These are phyloP conservation scores for Bolinopsis microptera DNA, from an alignment of 37 sponge, comb jelly and placozoan genomes.

Conservation along the genomic window DNA sequence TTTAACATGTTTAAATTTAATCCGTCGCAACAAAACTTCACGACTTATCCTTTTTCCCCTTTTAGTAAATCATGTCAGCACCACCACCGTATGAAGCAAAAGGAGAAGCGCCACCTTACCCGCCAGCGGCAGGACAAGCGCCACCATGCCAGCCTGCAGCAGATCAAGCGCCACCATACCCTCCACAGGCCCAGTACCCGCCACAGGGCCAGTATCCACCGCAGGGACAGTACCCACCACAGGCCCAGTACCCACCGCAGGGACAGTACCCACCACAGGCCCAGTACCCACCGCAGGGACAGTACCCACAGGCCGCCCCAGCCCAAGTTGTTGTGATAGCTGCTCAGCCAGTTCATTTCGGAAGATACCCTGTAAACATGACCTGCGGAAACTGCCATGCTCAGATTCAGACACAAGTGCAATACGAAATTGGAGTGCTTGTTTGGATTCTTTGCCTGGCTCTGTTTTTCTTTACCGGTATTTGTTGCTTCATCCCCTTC, in stretches of 20 bases:
- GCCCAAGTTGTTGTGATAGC: not conserved
- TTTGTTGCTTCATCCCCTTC: constrained; percentile 6
- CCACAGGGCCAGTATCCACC: not conserved
- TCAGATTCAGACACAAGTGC: not conserved
- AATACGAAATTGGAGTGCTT: not conserved
- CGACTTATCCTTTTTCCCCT: no score
- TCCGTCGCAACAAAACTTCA: no score
- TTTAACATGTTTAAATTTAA: no score
- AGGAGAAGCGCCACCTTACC: no score
- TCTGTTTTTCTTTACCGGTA: not conserved
- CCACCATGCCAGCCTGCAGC: no score
- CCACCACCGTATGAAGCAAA: no score
- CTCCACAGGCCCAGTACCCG: no score
- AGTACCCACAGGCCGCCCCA: not conserved
- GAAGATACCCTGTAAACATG: not conserved
- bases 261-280: not conserved
- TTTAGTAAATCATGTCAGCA: no score
- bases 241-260: not conserved
- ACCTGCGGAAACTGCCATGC: no score
- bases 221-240: no score
- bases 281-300: not conserved
- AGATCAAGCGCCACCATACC: no score
- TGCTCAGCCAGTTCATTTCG: not conserved
- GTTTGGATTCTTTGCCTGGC: not conserved
- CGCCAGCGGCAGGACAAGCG: no score